A percentile compares a stretch with the other conserved stretches of the same genome.
Evolutionary conservation across 2,797 vertebrate genomes (phyloP).

Genomic region (Crax fasciolata): DNA sequence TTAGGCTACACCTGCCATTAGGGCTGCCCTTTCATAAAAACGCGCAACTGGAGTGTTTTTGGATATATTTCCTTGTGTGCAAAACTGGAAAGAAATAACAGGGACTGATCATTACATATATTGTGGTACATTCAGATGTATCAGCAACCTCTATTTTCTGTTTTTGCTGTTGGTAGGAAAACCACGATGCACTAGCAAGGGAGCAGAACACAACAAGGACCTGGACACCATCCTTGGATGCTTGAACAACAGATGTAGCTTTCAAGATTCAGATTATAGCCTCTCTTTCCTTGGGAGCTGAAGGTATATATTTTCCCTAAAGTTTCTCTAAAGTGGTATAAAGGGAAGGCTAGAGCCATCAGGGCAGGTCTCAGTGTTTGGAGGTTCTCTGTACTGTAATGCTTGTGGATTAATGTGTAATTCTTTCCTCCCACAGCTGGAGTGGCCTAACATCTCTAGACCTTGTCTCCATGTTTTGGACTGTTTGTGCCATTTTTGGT

Average conservation of each 20-base stretch:
- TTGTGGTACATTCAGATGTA: background rate
- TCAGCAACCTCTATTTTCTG: background rate
- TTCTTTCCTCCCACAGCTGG: background rate
- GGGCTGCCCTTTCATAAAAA: background rate
- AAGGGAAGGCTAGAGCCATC: background rate
- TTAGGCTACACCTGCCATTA: background rate
- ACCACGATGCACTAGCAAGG: background rate
- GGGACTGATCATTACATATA: accelerated
- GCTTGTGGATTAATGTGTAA: background rate
- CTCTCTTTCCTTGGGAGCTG: background rate
- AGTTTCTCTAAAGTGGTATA: background rate
- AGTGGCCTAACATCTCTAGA: background rate
- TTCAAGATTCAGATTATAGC: background rate
- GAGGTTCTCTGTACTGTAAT: background rate
- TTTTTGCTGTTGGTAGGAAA: background rate
- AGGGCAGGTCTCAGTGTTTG: background rate
- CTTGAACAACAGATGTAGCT: background rate
- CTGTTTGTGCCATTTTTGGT: background rate
- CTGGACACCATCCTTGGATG: background rate
- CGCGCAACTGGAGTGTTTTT: background rate
- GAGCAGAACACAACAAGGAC: background rate
- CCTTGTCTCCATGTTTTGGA: background rate
- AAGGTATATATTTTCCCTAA: background rate
- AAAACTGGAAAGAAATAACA: background rate
- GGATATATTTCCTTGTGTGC: background rate